These are phyloP conservation scores for Cisticola juncidis DNA, from an alignment of 2,113 vertebrate species.

Conservation along the genomic window DNA sequence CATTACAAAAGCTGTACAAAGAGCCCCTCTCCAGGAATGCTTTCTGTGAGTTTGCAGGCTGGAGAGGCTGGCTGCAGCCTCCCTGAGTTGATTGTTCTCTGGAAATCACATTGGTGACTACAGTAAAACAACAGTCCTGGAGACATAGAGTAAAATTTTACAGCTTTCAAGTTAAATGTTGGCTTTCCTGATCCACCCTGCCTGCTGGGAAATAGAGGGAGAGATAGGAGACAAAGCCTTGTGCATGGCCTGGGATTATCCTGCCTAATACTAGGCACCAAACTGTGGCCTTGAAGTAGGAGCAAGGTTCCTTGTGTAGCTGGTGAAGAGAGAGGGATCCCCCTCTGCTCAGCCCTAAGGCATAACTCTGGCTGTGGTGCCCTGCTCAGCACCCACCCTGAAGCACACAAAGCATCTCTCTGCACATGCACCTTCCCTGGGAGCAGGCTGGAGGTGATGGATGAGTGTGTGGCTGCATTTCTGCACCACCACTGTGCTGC, in stretches of 20 bases:
- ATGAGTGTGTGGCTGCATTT: background rate
- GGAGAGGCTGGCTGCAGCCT: background rate
- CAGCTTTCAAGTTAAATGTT: background rate
- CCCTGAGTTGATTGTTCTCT: background rate
- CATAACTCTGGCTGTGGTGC: background rate
- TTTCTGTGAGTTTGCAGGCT: background rate
- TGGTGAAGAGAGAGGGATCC: background rate
- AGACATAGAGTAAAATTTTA: background rate
- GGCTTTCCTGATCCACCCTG: background rate
- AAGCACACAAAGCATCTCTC: background rate
- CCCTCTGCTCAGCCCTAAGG: background rate
- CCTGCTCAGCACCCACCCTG: background rate
- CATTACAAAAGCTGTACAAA: background rate
- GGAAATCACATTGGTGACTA: background rate
- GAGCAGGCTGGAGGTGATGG: background rate
- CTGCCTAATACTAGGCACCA: background rate
- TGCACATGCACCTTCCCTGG: background rate
- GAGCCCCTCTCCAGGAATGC: background rate
- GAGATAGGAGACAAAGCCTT: background rate
- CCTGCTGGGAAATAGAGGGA: background rate
- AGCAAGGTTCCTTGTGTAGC: background rate
- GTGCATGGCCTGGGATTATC: background rate
- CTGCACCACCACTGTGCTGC: fast-evolving
- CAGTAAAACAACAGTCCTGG: background rate
- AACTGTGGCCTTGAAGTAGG: background rate